phyloP scores from a whole-genome alignment of 2,797 vertebrate species.

The Sebastes nivosus region DNA sequence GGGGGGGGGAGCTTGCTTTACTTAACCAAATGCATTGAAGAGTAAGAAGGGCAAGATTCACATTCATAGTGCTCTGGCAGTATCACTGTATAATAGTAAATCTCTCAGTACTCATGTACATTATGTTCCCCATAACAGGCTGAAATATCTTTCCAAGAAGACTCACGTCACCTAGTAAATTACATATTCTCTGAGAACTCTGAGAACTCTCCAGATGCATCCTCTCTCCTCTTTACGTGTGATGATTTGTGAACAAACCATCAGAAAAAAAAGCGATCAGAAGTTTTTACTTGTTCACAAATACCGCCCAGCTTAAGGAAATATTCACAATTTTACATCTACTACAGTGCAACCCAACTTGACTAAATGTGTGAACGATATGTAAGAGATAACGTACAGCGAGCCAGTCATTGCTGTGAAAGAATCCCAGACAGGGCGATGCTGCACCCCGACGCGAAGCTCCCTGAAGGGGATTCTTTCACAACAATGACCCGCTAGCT shows the following conservation, averaged over 20 bases:
- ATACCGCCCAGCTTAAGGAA: background rate
- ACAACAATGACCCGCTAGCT: too few relatives aligned
- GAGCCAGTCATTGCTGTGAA: too few relatives aligned
- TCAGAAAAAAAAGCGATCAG: too few relatives aligned
- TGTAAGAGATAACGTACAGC: background rate
- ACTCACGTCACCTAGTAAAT: background rate
- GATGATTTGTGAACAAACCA: background rate
- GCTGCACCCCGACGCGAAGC: too few relatives aligned
- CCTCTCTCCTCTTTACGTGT: background rate
- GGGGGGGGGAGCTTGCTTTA: background rate
- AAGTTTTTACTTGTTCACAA: background rate
- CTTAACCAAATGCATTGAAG: constrained; percentile 7
- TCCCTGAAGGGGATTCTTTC: too few relatives aligned
- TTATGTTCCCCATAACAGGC: background rate
- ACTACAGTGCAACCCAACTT: background rate
- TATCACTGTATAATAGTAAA: background rate
- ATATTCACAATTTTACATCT: background rate
- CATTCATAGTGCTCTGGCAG: background rate
- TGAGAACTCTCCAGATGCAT: background rate
- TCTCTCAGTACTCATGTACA: background rate
- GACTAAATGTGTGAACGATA: background rate
- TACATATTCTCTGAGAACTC: background rate
- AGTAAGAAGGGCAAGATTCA: background rate
- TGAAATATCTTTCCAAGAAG: background rate
- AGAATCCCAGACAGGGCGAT: too few relatives aligned